Percentiles rank a stretch among this genome's conserved stretches.
Evolutionary conservation across 2,113 vertebrate species (phyloP).

Genomic region (Ageneiosus marmoratus): DNA sequence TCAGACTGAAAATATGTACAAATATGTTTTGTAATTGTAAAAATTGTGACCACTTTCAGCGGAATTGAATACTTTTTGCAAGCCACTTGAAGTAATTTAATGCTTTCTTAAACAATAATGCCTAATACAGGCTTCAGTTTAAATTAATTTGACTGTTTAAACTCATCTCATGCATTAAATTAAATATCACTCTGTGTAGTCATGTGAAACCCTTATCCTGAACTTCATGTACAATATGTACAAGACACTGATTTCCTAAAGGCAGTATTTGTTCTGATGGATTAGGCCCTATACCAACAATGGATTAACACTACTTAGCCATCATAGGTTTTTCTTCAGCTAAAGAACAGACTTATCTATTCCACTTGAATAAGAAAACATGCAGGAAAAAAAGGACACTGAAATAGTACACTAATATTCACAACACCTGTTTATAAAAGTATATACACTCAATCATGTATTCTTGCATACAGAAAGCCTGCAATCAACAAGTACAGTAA

Average conservation of each 20-base stretch:
- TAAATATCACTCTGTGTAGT: too few relatives aligned
- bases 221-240: neutral
- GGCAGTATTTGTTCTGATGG: neutral
- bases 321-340: neutral
- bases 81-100: too few relatives aligned
- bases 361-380: neutral
- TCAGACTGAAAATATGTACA: too few relatives aligned
- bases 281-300: neutral
- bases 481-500: neutral
- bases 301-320: neutral
- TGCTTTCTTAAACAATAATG: too few relatives aligned
- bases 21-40: too few relatives aligned
- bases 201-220: neutral
- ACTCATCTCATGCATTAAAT: too few relatives aligned
- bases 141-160: too few relatives aligned
- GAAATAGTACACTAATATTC: neutral
- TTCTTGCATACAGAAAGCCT: neutral
- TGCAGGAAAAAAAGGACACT: neutral
- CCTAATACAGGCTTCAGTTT: too few relatives aligned
- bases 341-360: neutral
- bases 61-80: too few relatives aligned
- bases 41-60: too few relatives aligned
- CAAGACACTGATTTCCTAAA: neutral
- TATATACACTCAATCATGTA: conserved; percentile 1
- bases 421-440: conserved; percentile 7